A percentile compares a stretch with the other conserved stretches of the same genome.
Evolutionary conservation across 2,797 vertebrate species (phyloP).

Genomic region (Acropternis orthonyx): DNA sequence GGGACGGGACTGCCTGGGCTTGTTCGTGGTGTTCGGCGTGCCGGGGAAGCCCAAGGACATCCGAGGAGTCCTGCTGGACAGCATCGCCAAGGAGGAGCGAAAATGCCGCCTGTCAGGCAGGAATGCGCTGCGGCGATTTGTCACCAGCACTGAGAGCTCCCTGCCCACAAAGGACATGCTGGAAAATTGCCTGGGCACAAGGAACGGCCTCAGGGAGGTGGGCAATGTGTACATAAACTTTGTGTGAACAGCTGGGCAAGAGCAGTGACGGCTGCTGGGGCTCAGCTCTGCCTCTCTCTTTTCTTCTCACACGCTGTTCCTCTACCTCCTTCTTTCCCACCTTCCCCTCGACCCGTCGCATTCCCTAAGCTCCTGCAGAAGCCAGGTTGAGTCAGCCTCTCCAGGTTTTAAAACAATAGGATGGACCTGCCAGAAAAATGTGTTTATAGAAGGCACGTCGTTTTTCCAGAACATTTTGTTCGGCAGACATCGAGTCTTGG

Average conservation of each 20-base stretch:
- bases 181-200: slow-evolving; percentile 44
- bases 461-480: background rate
- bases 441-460: background rate
- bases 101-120: background rate
- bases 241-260: background rate
- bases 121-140: background rate
- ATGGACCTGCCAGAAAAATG: background rate
- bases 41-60: slow-evolving; percentile 69
- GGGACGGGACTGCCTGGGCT: slow-evolving; percentile 67
- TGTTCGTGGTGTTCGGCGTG: slow-evolving; percentile 51
- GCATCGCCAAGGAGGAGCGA: slow-evolving; percentile 10
- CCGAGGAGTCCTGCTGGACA: slow-evolving; percentile 60
- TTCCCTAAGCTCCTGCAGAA: background rate
- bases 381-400: background rate
- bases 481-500: background rate
- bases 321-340: background rate
- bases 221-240: slow-evolving; percentile 59
- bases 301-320: fast-evolving
- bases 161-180: slow-evolving; percentile 59
- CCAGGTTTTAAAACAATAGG: background rate
- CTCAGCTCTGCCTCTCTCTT: background rate
- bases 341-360: fast-evolving
- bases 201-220: background rate
- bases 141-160: slow-evolving; percentile 36
- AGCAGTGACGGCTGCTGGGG: too few relatives aligned